Percentiles rank a stretch among this genome's conserved stretches.
phyloP scores from a whole-genome alignment of 2,113 vertebrate species.

The Leuciscus idus region DNA sequence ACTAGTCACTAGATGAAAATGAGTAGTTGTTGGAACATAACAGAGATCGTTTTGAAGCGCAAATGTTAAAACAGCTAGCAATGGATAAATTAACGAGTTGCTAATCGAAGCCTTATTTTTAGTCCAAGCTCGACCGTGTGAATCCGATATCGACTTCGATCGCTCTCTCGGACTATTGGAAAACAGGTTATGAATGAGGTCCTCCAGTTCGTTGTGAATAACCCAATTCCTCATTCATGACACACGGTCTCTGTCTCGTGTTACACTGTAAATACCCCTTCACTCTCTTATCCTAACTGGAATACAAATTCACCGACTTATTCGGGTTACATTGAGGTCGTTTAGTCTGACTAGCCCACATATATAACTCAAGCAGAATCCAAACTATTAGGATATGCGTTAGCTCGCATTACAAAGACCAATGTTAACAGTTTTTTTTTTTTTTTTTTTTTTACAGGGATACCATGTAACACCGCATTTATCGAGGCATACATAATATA shows the following conservation, averaged over 20 bases:
- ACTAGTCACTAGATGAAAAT: neutral
- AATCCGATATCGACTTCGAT: conserved; percentile 74
- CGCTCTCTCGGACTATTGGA: conserved; percentile 64
- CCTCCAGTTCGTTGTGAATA: conserved; percentile 68
- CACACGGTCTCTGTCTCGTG: conserved; percentile 49
- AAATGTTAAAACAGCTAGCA: neutral
- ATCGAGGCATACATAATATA: neutral
- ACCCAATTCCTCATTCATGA: conserved; percentile 54
- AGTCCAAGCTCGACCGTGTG: conserved; percentile 44
- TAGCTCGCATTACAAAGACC: neutral
- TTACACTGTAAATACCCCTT: conserved; percentile 50
- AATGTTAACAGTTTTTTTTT: neutral
- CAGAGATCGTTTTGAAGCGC: neutral
- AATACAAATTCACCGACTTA: conserved; percentile 22
- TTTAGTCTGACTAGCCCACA: neutral
- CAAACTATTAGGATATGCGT: neutral
- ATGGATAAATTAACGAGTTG: conserved; percentile 1
- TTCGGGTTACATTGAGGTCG: conserved; percentile 14
- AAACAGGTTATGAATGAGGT: conserved; percentile 72
- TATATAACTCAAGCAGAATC: neutral
- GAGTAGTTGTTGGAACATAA: neutral
- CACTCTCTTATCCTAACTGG: conserved; percentile 21
- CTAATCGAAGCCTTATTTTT: conserved; percentile 53
- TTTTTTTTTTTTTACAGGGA: neutral
- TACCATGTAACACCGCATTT: neutral